These are phyloP conservation scores for Chloropsis hardwickii DNA, from an alignment of 2,113 vertebrate species.

Conservation along the genomic window DNA sequence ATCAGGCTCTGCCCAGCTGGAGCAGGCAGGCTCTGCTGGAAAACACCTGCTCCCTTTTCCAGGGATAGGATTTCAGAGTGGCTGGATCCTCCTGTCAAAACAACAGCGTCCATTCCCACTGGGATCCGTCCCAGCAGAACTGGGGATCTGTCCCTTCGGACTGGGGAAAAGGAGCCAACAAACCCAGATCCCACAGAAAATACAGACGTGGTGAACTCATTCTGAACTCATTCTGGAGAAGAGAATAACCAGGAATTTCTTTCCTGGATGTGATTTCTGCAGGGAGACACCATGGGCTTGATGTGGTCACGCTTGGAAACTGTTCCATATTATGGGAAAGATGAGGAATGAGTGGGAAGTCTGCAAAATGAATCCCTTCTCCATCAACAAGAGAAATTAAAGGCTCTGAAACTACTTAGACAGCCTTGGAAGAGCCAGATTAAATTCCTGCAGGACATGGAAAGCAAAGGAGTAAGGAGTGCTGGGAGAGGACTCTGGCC, in stretches of 20 bases:
- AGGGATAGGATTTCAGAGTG: neutral
- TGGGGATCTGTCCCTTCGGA: neutral
- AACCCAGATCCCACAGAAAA: neutral
- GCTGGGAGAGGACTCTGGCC: neutral
- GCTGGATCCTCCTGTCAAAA: neutral
- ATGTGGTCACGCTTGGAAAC: neutral
- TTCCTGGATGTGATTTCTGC: neutral
- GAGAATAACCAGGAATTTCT: neutral
- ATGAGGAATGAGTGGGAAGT: neutral
- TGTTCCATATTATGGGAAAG: neutral
- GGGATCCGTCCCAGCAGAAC: neutral
- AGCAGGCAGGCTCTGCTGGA: neutral
- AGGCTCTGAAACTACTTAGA: neutral
- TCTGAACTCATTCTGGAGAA: neutral
- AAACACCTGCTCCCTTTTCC: slow-evolving; percentile 8
- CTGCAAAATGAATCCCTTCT: neutral
- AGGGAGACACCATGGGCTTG: neutral
- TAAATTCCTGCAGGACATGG: neutral
- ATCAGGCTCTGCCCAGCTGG: neutral
- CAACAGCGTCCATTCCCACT: neutral
- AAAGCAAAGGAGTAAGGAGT: neutral
- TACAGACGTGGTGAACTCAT: neutral
- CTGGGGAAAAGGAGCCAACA: neutral
- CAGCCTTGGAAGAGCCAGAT: neutral
- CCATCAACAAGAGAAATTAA: neutral